Percentiles rank a stretch among this genome's conserved stretches.
These are phyloP conservation scores for Margaritifera margaritifera DNA, from an alignment of 2,888 invertebrate species.

Conservation along the genomic window DNA sequence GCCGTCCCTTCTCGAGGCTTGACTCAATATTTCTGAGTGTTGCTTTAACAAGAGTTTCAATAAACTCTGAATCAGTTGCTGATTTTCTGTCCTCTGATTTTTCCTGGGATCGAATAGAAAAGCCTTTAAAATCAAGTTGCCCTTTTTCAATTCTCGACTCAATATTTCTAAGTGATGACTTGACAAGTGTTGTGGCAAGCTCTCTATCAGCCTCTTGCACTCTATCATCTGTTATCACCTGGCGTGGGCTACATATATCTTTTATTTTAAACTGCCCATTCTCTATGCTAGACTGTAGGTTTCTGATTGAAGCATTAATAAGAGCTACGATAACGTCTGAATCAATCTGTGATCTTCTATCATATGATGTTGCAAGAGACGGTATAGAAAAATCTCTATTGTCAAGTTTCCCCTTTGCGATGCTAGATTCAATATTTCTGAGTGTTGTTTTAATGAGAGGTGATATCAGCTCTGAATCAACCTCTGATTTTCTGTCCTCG, in stretches of 20 bases:
- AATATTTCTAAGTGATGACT: conserved; percentile 38
- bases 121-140: conserved; percentile 20
- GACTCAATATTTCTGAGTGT: conserved; percentile 38
- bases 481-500: conserved; percentile 9
- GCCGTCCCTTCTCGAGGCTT: conserved; percentile 35
- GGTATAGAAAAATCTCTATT: conserved; percentile 34
- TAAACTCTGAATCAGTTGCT: conserved; percentile 21
- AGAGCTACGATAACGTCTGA: too few species aligned
- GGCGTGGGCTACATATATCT: too few species aligned
- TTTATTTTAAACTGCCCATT: too few species aligned
- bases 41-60: conserved; percentile 36
- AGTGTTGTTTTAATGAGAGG: conserved; percentile 40
- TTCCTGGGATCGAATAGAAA: conserved; percentile 27
- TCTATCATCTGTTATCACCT: neutral
- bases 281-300: too few species aligned
- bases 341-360: conserved; percentile 1
- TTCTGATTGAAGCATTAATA: too few species aligned
- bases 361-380: conserved; percentile 19
- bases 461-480: conserved; percentile 27
- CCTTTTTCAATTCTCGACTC: conserved; percentile 40
- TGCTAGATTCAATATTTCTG: conserved; percentile 37
- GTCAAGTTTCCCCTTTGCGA: conserved; percentile 30
- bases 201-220: conserved; percentile 17
- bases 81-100: conserved; percentile 6
- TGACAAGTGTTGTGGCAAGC: conserved; percentile 32